Conservation (phyloP, 2,113 vertebrate genomes). For the Crotophaga sulcirostris region DNA sequence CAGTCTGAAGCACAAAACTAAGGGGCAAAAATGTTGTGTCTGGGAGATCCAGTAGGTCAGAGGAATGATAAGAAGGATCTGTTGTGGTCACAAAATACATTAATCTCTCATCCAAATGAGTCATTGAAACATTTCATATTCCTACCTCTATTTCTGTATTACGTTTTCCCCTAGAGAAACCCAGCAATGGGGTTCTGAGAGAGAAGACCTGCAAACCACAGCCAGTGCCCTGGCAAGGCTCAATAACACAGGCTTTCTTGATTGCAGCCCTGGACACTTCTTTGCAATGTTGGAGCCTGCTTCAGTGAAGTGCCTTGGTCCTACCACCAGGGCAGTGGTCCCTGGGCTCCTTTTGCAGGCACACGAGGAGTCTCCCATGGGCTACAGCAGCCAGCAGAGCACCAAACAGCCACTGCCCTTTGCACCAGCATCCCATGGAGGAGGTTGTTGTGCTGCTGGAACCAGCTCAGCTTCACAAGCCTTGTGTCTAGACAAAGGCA, state of each 20-base stretch:
- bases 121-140: neutral
- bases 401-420: neutral
- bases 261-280: neutral
- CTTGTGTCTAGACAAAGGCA: neutral
- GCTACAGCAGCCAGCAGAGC: neutral
- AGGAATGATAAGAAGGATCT: neutral
- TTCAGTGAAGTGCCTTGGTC: neutral
- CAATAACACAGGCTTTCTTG: neutral
- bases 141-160: neutral
- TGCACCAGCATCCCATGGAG: neutral
- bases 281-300: neutral
- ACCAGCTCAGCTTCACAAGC: neutral
- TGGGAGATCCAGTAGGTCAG: neutral
- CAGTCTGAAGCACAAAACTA: neutral
- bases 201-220: neutral
- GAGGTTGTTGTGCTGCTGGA: neutral
- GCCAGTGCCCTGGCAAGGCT: fast-evolving
- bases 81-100: neutral
- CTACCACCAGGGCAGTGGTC: fast-evolving
- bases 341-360: neutral
- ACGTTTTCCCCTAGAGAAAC: neutral
- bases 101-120: neutral
- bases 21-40: neutral
- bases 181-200: neutral
- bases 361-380: fast-evolving